Evolutionary conservation across 2,888 invertebrate genomes (phyloP).

Genomic region (Drosophila hamatofila): DNA sequence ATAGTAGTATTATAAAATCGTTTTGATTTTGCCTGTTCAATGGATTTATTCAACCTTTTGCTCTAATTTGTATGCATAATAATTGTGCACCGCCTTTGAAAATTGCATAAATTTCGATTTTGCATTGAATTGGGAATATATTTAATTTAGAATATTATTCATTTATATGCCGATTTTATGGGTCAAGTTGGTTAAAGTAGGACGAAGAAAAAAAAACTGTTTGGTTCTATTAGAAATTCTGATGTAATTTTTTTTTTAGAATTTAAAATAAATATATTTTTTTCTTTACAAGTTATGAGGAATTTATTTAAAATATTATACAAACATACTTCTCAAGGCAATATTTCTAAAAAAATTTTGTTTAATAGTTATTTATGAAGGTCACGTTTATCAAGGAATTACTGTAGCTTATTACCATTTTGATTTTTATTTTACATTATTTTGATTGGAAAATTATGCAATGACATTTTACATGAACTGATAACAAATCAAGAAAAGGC

Average conservation of each 20-base stretch:
- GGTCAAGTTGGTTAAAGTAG: conserved; percentile 6
- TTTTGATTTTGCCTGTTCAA: conserved; percentile 12
- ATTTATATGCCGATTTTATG: conserved; percentile 5
- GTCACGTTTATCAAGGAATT: neutral
- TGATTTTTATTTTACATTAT: neutral
- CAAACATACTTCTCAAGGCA: neutral
- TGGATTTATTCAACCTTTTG: conserved; percentile 14
- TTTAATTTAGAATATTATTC: neutral
- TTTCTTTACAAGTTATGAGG: neutral
- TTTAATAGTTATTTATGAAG: neutral
- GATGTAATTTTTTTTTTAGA: neutral
- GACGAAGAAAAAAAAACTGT: neutral
- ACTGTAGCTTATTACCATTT: neutral
- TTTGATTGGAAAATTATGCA: neutral
- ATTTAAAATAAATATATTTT: neutral
- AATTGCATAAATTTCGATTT: conserved; percentile 16
- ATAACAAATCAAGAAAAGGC: conserved; percentile 6
- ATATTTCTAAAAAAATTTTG: neutral
- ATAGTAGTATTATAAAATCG: conserved; percentile 2
- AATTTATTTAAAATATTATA: neutral
- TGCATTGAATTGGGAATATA: conserved; percentile 3
- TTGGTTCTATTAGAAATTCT: neutral
- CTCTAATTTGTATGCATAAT: conserved; percentile 25
- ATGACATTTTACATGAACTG: conserved; percentile 6
- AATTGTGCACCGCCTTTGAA: neutral